Conservation (phyloP, 2,797 vertebrate species). For the Naso thynnoides region DNA sequence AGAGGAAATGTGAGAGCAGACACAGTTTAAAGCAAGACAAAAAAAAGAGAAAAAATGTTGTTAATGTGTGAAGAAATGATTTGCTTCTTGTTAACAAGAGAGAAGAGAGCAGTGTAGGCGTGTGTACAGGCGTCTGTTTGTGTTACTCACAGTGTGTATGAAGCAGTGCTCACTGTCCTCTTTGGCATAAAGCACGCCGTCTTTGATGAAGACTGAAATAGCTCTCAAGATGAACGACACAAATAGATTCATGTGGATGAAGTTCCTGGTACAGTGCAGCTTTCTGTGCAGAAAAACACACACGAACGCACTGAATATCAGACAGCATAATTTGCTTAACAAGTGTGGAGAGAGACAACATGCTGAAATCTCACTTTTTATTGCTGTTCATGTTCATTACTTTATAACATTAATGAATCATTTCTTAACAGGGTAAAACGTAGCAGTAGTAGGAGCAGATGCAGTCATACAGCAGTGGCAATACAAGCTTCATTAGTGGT, state of each 20-base stretch:
- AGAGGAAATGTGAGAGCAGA: neutral
- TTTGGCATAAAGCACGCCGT: constrained; percentile 92
- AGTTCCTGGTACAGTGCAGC: constrained; percentile 96
- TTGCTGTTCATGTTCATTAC: neutral
- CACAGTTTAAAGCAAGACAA: neutral
- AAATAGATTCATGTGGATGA: constrained; percentile 99
- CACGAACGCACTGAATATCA: neutral
- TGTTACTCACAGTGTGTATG: constrained; percentile 89
- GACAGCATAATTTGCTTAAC: neutral
- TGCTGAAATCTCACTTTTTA: neutral
- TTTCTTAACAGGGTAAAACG: no score
- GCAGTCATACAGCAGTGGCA: neutral
- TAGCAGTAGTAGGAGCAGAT: neutral
- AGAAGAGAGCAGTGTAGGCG: neutral
- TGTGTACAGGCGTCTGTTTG: neutral
- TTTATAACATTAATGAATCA: no score
- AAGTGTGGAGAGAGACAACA: neutral
- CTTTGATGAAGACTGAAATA: constrained; percentile 97
- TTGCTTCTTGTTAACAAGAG: neutral
- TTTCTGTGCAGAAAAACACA: constrained; percentile 83
- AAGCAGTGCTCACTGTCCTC: constrained; percentile 94
- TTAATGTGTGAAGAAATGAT: neutral
- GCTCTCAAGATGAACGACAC: constrained; percentile 96
- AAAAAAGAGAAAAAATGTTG: neutral
- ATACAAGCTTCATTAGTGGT: neutral